A percentile compares a stretch with the other conserved stretches of the same genome.
These are phyloP conservation scores for Clunio marinus DNA, from an alignment of 2,888 invertebrate genomes.

Conservation along the genomic window DNA sequence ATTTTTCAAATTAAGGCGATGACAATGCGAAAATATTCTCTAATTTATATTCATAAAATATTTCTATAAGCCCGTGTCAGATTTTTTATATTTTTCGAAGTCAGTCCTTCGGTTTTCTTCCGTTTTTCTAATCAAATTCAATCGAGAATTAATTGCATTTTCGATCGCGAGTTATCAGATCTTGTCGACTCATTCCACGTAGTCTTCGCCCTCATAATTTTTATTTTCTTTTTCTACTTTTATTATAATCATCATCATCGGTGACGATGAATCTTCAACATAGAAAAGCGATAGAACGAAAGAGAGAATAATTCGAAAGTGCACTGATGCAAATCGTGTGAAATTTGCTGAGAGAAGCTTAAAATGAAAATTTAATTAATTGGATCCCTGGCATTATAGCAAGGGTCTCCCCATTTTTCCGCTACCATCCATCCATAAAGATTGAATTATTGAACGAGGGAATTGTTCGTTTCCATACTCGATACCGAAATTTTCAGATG, in stretches of 20 bases:
- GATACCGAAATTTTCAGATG: background rate
- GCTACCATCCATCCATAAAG: slow-evolving; percentile 1
- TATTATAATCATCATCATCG: background rate
- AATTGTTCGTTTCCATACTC: background rate
- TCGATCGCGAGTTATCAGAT: slow-evolving; percentile 22
- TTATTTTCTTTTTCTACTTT: background rate
- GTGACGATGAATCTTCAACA: background rate
- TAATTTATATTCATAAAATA: slow-evolving; percentile 24
- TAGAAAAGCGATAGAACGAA: background rate
- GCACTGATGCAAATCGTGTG: slow-evolving; percentile 29
- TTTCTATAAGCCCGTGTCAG: background rate
- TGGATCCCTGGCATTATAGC: slow-evolving; percentile 14
- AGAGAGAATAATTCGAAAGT: background rate
- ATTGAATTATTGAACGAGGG: background rate
- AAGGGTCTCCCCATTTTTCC: background rate
- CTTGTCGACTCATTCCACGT: slow-evolving; percentile 12
- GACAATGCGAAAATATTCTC: slow-evolving; percentile 30
- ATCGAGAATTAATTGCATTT: slow-evolving; percentile 29
- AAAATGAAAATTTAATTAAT: slow-evolving; percentile 32
- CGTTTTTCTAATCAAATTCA: slow-evolving; percentile 27
- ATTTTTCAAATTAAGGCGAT: slow-evolving; percentile 31
- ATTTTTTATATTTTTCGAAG: background rate
- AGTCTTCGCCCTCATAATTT: background rate
- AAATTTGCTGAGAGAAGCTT: slow-evolving; percentile 24
- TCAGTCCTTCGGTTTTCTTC: background rate